Percentiles rank a stretch among this genome's conserved stretches.
Conservation (phyloP, 2,888 invertebrate species). For the Oligia latruncula region DNA sequence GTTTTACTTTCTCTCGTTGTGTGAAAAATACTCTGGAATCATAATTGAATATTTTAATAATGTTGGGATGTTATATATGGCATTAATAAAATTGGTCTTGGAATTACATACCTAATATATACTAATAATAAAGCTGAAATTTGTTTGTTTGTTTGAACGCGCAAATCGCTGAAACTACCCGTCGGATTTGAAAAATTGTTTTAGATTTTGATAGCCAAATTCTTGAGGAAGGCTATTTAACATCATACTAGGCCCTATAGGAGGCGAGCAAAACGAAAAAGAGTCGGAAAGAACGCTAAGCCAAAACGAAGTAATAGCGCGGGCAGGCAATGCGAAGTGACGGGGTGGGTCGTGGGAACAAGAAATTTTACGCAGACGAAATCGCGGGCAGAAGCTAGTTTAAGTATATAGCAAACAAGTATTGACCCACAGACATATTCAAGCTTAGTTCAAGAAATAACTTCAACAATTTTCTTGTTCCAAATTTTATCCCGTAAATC, state of each 20-base stretch:
- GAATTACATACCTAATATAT: constrained; percentile 12
- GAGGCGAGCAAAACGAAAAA: background rate
- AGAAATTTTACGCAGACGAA: background rate
- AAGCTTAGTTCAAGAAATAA: background rate
- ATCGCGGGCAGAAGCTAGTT: too few relatives aligned
- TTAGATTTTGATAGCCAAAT: background rate
- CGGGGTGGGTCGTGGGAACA: background rate
- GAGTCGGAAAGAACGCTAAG: background rate
- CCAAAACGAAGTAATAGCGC: background rate
- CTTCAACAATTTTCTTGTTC: constrained; percentile 25
- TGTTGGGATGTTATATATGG: background rate
- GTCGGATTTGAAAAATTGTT: background rate
- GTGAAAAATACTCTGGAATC: background rate
- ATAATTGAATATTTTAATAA: constrained; percentile 26
- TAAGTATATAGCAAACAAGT: background rate
- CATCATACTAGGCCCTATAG: too few relatives aligned
- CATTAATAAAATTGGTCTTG: constrained; percentile 2
- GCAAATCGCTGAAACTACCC: background rate
- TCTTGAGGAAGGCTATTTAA: background rate
- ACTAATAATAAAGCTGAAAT: background rate
- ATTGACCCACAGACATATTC: background rate
- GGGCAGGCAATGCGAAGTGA: background rate
- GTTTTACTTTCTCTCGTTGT: constrained; percentile 8
- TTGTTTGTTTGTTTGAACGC: background rate
- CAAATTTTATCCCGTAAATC: constrained; percentile 27